phyloP scores from a whole-genome alignment of 2,888 invertebrate genomes.

The Yponomeuta cagnagella region DNA sequence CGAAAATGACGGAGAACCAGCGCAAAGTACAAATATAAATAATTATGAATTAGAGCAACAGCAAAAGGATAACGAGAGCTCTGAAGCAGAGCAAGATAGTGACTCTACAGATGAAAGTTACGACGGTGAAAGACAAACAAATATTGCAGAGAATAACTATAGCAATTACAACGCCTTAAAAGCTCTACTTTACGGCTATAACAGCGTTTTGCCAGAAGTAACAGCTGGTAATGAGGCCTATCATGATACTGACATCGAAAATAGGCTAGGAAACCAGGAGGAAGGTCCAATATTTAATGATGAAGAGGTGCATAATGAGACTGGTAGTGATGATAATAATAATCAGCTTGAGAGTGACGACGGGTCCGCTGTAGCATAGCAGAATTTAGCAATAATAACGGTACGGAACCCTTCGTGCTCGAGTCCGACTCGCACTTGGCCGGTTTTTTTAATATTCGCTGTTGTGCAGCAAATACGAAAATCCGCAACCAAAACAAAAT shows the following conservation, averaged over 20 bases:
- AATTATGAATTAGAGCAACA: constrained; percentile 4
- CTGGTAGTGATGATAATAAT: constrained; percentile 43
- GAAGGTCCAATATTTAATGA: constrained; percentile 40
- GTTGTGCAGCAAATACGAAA: too few relatives aligned
- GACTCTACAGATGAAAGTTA: constrained; percentile 23
- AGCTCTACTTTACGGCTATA: constrained; percentile 38
- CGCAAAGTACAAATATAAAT: constrained; percentile 20
- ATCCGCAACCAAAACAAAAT: too few relatives aligned
- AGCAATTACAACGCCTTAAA: constrained; percentile 37
- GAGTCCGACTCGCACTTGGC: too few relatives aligned
- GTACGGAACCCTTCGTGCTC: too few relatives aligned
- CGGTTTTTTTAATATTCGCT: too few relatives aligned
- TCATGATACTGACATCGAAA: constrained; percentile 28
- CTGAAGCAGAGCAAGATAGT: constrained; percentile 16
- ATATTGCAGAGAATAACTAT: constrained; percentile 30
- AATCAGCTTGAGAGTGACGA: constrained; percentile 45
- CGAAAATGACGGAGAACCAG: constrained; percentile 9
- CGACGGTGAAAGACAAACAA: constrained; percentile 22
- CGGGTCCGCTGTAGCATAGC: constrained; percentile 47
- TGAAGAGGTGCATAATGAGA: constrained; percentile 36
- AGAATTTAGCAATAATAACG: constrained; percentile 11
- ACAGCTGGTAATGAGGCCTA: constrained; percentile 20
- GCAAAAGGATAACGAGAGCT: constrained; percentile 14
- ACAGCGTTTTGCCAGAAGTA: constrained; percentile 33
- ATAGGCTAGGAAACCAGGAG: constrained; percentile 31